Evolutionary conservation across 2,113 vertebrate genomes (phyloP), one percentile per base, ranked within the genome.

Genomic region (Proteles cristata): DNA sequence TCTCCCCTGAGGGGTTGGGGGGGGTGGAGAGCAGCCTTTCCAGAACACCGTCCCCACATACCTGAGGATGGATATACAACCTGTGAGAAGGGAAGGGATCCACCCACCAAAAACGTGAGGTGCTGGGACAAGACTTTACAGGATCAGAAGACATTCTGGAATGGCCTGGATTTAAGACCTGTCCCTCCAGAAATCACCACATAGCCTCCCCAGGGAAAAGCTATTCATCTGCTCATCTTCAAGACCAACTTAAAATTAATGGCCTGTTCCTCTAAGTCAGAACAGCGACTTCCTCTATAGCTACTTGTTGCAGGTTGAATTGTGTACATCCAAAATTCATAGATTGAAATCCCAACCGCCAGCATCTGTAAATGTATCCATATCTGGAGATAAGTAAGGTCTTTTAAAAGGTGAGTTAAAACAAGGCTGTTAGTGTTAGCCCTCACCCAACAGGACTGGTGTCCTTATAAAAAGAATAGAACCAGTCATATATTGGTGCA

Each of bases 401-500:
- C 81, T 93, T 74, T 55, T 45, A 80, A 69, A 39, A 50, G 45
- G 19, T 71, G 45, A 33, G 7, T 81, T 76, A 43, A 74, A 74
- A 50, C 1, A 35, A 69, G 58, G 4, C 26, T 28, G 33, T 53
- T 43, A 26, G 26, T n/a, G 31, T 61, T 19, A 58, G 26, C 19
- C 48, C 39, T 33, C 19, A 14, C n/a, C 69, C 53, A 8, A 4
- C 2, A 8, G 2, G 58, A 50, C 25, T 17, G 25, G 5, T 23
- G 2, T 43, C 45, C 35, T n/a, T 80, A 10, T 5, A n/a, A 82
- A 50, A 88, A 17, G 48, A 48, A 25, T 2, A 55, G 45, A 71
- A 12, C 11, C n/a, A n/a, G 33, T 16, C 50, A 14, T 12, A 14
- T 4, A 23, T 16, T 31, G 4, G 0, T 33, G n/a, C 14, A 7